Evolutionary conservation across 2,888 invertebrate species (phyloP), one percentile per base, ranked within the genome.

Genomic region (Octonoba sinensis): DNA sequence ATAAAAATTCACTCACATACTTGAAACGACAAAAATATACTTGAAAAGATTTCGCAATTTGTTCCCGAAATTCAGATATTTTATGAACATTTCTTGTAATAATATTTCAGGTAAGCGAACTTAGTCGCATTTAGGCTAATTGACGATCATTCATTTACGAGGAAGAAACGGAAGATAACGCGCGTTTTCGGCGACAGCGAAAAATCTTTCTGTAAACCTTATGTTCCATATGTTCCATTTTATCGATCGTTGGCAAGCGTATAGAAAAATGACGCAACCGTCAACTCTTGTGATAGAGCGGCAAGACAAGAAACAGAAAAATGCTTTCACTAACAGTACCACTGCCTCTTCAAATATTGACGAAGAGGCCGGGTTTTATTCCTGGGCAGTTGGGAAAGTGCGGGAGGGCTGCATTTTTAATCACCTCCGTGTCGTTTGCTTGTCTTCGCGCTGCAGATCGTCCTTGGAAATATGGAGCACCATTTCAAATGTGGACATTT

Each of bases 321-420:
- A 65, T 65, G 47, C 65, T 65, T 65, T 65, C 65, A 65, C 65
- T 65, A 47, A 44, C 22, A 15, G n/a, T 16, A 47, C 22, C 13
- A 20, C n/a, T 65, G 47, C 47, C 74, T 66, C 59, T 49, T 74
- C 66, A 74, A 74, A 74, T 74, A 74, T 74, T 74, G 74, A 74
- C 59, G 36, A n/a, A 18, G 24, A 27, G 20, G 56, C 65, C 64
- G 12, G 3, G 3, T 59, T 59, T 62, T 62, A 44, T 62, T 62
- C 27, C 27, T 27, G 27, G 27, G 3, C 27, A 27, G 27, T 27
- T 27, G 27, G 27, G 27, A 27, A 27, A 27, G 6, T 3, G 27
- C 27, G 27, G 27, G 27, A 27, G 27, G 27, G 27, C 6, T 27
- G 6, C 27, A 27, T 27, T 27, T 27, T 27, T 27, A 27, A 27